These are phyloP conservation scores for Caenorhabditis elegans DNA, from an alignment of 1,140 invertebrate genomes.

Conservation along the genomic window WBcel235 BX284606.5:6511001-6511500, in stretches of 20 bases:
- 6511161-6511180: slow-evolving; percentile 51
- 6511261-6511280: slow-evolving; percentile 49
- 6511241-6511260: slow-evolving; percentile 63
- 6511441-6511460: too few relatives aligned
- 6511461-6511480: too few relatives aligned
- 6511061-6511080: slow-evolving; percentile 52
- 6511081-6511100: slow-evolving; percentile 37
- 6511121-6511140: slow-evolving; percentile 51
- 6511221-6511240: slow-evolving; percentile 64
- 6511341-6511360: slow-evolving; percentile 65
- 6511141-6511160: slow-evolving; percentile 64
- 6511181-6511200: slow-evolving; percentile 55
- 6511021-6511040: slow-evolving; percentile 59
- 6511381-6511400: slow-evolving; percentile 59
- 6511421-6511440: too few relatives aligned
- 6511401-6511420: slow-evolving; percentile 61
- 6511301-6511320: slow-evolving; percentile 56
- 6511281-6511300: background rate
- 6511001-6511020: slow-evolving; percentile 56
- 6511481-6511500: too few relatives aligned
- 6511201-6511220: slow-evolving; percentile 61
- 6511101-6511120: too few relatives aligned
- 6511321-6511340: slow-evolving; percentile 65
- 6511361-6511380: slow-evolving; percentile 46
- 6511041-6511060: background rate